These are phyloP conservation scores for Loxodonta africana DNA, from an alignment of 2,113 vertebrate species.

Conservation along the genomic window DNA sequence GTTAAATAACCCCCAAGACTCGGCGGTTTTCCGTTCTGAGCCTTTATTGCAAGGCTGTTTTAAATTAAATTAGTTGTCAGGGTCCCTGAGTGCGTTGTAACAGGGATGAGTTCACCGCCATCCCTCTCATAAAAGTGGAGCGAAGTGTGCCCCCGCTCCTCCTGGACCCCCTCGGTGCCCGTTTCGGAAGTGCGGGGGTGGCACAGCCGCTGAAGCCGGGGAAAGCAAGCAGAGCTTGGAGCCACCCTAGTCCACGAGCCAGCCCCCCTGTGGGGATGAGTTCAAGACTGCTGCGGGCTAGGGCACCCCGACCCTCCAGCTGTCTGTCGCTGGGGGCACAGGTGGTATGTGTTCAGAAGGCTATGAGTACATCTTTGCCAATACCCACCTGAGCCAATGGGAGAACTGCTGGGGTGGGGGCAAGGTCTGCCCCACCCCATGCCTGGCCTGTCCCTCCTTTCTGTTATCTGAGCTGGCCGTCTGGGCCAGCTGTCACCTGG, in stretches of 20 bases:
- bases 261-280: background rate
- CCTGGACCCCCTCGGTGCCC: background rate
- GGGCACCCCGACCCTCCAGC: background rate
- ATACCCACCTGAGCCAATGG: background rate
- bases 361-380: no score
- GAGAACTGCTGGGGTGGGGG: background rate
- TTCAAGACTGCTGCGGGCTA: accelerated
- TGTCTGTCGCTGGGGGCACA: background rate
- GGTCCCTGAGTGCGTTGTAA: conserved; percentile 74
- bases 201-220: accelerated
- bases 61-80: conserved; percentile 82
- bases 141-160: background rate
- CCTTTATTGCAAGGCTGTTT: conserved; percentile 79
- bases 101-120: conserved; percentile 67
- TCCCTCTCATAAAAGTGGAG: conserved; percentile 64
- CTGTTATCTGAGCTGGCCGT: background rate
- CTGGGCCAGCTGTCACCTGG: conserved; percentile 64
- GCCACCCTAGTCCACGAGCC: background rate
- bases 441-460: background rate
- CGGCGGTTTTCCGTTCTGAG: conserved; percentile 70
- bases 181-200: background rate
- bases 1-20: conserved; percentile 86
- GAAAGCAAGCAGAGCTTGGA: background rate
- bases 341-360: background rate
- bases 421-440: background rate